Base-by-base conservation (phyloP, 1,140 invertebrate species). In the Trichoplusia ni region DNA sequence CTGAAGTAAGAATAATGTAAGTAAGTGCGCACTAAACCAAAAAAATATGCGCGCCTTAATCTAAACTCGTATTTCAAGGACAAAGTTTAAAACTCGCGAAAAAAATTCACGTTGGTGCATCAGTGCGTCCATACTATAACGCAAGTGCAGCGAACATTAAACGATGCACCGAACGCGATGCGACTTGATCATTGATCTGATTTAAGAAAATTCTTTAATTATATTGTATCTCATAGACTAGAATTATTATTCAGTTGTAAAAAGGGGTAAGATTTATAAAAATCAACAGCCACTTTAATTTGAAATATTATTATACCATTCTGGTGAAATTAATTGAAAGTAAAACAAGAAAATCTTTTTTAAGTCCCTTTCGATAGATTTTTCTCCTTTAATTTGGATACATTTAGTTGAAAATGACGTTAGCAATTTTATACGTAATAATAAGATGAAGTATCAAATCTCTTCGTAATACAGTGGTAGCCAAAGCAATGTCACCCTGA, bases 51-150 rank as follows among this genome's bases (percentile, higher is more conserved):
- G 77, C 67, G 73, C 42, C 76, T 80, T 89, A 87, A 87, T 88
- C 81, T 89, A 88, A 89, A 88, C 85, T 88, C 82, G 84, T 85
- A 88, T 85, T 84, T 86, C 86, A 89, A 88, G 86, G 86, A 77
- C 86, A 79, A 72, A 77, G 78, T 84, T 81, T 78, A 85, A 75
- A 79, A 84, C 74, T 33, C 72, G 72, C 72, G 69, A 86, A 89
- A 89, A 86, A 88, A 86, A 81, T 84, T 77, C 75, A 79, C 79
- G 74, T 77, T 77, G 76, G 75, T 86, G 82, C 84, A 89, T 86
- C 81, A 73, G 77, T 85, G 80, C 81, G 84, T 80, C 81, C 84
- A 79, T 86, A 84, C 79, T 71, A 67, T 83, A 81, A 73, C 79
- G 84, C 79, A 88, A 86, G 84, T 88, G 79, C 85, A 84, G 69